Evolutionary conservation across 2,797 vertebrate genomes (phyloP).

Genomic region (Poecilia gillii): DNA sequence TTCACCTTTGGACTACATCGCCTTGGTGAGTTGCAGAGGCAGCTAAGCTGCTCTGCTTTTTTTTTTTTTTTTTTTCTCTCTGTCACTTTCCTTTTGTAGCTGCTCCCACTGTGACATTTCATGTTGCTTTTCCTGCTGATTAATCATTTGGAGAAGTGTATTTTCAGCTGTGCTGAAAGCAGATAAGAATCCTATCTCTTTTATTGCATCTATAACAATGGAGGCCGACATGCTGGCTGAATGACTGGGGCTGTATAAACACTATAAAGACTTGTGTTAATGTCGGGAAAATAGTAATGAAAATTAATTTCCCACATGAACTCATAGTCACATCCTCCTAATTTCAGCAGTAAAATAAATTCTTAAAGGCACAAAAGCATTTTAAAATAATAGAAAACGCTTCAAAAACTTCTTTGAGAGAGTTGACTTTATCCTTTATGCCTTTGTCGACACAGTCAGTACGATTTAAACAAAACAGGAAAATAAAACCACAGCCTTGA

Average conservation of each 20-base stretch:
- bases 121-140: constrained; percentile 3
- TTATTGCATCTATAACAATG: background rate
- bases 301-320: background rate
- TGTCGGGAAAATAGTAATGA: background rate
- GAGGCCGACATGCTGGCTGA: background rate
- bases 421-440: too few relatives aligned
- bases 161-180: constrained; percentile 25
- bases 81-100: background rate
- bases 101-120: background rate
- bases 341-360: background rate
- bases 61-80: background rate
- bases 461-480: background rate
- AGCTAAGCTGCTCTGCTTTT: background rate
- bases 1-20: constrained; percentile 97
- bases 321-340: background rate
- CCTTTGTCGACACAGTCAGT: background rate
- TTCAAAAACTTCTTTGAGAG: background rate
- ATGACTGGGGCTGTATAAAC: background rate
- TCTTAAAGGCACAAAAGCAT: background rate
- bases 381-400: background rate
- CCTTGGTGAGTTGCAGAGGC: constrained; percentile 82
- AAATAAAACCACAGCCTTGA: background rate
- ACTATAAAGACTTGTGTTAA: background rate
- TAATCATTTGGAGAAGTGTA: constrained; percentile 8
- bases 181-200: background rate